Percentiles rank a stretch among this genome's conserved stretches.
Evolutionary conservation across 2,888 invertebrate species (phyloP).

Genomic region (Synanthedon andrenaeformis): DNA sequence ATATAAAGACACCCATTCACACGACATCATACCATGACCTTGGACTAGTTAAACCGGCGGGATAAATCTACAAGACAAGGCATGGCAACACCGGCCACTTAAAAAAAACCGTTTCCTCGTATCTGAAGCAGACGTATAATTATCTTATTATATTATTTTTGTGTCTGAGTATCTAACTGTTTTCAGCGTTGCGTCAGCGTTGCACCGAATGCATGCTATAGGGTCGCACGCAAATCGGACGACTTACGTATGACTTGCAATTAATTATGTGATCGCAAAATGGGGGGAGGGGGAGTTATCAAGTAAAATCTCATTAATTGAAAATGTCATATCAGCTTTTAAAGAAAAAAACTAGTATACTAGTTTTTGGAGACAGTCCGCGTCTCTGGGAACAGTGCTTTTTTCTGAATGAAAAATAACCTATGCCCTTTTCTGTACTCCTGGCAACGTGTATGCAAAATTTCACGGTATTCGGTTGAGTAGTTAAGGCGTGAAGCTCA

Average conservation of each 20-base stretch:
- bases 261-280: slow-evolving; percentile 54
- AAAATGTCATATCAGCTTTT: too few species aligned
- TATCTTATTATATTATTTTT: slow-evolving; percentile 59
- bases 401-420: too few species aligned
- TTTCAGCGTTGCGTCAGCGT: slow-evolving; percentile 11
- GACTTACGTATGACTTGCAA: slow-evolving; percentile 27
- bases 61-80: slow-evolving; percentile 44
- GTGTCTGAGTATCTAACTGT: slow-evolving; percentile 20
- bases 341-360: too few species aligned
- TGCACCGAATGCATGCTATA: slow-evolving; percentile 17
- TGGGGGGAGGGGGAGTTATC: slow-evolving; percentile 4
- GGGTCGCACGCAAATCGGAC: slow-evolving; percentile 48
- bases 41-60: slow-evolving; percentile 63
- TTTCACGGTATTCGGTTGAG: too few species aligned
- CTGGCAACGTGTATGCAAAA: too few species aligned
- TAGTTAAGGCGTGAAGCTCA: too few species aligned
- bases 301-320: too few species aligned
- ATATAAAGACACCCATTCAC: slow-evolving; percentile 59
- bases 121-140: slow-evolving; percentile 56
- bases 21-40: slow-evolving; percentile 41
- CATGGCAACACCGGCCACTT: slow-evolving; percentile 24
- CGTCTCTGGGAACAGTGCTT: too few species aligned
- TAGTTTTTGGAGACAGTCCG: too few species aligned
- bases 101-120: slow-evolving; percentile 49
- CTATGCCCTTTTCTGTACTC: too few species aligned